phyloP scores from a whole-genome alignment of 2,113 vertebrate species.

The Petrocephalus zakoni region DNA sequence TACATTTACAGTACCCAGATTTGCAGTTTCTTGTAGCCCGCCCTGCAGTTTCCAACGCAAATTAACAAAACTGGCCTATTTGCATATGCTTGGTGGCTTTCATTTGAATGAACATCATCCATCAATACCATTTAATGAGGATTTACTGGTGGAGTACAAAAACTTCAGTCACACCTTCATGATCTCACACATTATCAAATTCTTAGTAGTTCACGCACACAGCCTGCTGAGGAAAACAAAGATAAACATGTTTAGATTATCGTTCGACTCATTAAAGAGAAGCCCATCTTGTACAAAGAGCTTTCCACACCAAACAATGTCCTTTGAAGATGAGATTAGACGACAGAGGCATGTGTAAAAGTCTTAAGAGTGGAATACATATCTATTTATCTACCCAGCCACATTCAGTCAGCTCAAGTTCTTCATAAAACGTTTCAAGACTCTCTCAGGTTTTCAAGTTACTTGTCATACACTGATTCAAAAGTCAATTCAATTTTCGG shows the following conservation, averaged over 20 bases:
- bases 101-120: not conserved
- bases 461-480: not conserved
- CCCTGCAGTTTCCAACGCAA: not conserved
- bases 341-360: not conserved
- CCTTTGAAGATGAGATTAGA: not conserved
- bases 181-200: not conserved
- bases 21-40: not conserved
- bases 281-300: not conserved
- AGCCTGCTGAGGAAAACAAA: not conserved
- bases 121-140: not conserved
- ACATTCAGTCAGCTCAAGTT: not conserved
- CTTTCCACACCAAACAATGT: not conserved
- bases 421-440: not conserved
- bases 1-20: not conserved
- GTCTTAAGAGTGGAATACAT: not conserved
- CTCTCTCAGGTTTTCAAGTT: not conserved
- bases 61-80: not conserved
- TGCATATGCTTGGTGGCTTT: not conserved
- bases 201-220: not conserved
- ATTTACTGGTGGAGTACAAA: not conserved
- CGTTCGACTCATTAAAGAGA: not conserved
- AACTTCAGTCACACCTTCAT: not conserved
- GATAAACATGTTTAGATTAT: not conserved
- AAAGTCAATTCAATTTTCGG: not conserved
- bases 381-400: not conserved